Evolutionary conservation across 37 sponge, comb jelly and placozoan species (phyloP).

Genomic region (Geodia barretti): DNA sequence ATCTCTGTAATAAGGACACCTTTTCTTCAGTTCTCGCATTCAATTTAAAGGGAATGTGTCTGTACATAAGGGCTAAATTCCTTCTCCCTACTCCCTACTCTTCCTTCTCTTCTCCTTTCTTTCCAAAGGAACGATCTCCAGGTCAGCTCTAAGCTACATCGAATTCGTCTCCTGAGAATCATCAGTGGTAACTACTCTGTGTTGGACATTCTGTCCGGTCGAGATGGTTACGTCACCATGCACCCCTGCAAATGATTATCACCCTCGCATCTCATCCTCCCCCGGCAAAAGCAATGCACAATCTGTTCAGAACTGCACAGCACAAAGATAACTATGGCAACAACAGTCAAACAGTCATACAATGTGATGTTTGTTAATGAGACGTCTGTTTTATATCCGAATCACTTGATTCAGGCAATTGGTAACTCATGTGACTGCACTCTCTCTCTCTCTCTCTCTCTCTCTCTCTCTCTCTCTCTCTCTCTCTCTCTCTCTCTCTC

Average conservation of each 20-base stretch:
- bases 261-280: too few relatives aligned
- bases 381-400: not conserved
- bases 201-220: slow-evolving; percentile 25
- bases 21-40: not conserved
- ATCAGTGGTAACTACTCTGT: slow-evolving; percentile 43
- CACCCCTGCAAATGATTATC: not conserved
- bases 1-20: not conserved
- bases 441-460: slow-evolving; percentile 41
- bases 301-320: too few relatives aligned
- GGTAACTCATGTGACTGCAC: too few relatives aligned
- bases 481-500: slow-evolving; percentile 33
- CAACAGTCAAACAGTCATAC: too few relatives aligned
- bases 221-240: slow-evolving; percentile 36
- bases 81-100: slow-evolving; percentile 6
- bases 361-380: too few relatives aligned
- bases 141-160: slow-evolving; percentile 40
- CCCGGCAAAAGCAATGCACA: too few relatives aligned
- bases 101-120: too few relatives aligned
- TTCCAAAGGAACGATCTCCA: slow-evolving; percentile 36
- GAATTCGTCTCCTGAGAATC: slow-evolving; percentile 29
- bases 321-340: too few relatives aligned
- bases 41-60: not conserved
- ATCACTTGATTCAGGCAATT: not conserved
- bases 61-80: not conserved
- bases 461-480: slow-evolving; percentile 45